phyloP scores from a whole-genome alignment of 2,797 vertebrate genomes.

The Rhinichthys osculus region DNA sequence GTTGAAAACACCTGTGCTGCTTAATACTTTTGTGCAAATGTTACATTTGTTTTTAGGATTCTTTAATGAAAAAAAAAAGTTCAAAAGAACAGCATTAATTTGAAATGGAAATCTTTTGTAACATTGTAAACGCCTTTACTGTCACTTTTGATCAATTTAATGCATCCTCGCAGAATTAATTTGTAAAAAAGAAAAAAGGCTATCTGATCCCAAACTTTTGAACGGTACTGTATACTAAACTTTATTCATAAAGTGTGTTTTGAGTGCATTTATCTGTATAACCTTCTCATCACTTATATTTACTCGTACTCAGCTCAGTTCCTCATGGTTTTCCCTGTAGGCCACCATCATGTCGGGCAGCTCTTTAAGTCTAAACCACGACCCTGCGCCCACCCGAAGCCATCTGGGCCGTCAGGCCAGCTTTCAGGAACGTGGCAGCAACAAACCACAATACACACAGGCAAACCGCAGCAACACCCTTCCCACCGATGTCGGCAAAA shows the following conservation, averaged over 20 bases:
- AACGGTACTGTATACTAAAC: not conserved
- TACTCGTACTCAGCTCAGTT: constrained; percentile 11
- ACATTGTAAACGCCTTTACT: not conserved
- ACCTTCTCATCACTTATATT: not conserved
- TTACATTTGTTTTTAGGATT: not conserved
- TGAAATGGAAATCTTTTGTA: not conserved
- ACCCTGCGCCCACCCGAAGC: constrained; percentile 83
- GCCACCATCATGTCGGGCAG: constrained; percentile 99
- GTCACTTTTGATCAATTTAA: not conserved
- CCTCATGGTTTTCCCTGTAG: constrained; percentile 71
- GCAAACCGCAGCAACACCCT: constrained; percentile 92
- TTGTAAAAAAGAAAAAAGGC: not conserved
- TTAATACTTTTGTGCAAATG: not conserved
- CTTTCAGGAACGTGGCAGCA: constrained; percentile 93
- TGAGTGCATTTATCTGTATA: constrained; percentile 20
- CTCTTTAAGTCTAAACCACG: constrained; percentile 94
- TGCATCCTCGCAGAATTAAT: not conserved
- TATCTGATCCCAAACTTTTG: not conserved
- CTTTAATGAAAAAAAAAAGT: not conserved
- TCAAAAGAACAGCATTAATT: not conserved
- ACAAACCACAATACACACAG: constrained; percentile 87
- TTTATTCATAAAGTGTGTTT: not conserved
- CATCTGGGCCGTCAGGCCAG: constrained; percentile 95
- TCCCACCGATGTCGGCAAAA: constrained; percentile 90
- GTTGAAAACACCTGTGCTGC: not conserved